A percentile compares a stretch with the other conserved stretches of the same genome.
These are phyloP conservation scores for Drosophila prolongata DNA, from an alignment of 2,888 invertebrate species.

Conservation along the genomic window DNA sequence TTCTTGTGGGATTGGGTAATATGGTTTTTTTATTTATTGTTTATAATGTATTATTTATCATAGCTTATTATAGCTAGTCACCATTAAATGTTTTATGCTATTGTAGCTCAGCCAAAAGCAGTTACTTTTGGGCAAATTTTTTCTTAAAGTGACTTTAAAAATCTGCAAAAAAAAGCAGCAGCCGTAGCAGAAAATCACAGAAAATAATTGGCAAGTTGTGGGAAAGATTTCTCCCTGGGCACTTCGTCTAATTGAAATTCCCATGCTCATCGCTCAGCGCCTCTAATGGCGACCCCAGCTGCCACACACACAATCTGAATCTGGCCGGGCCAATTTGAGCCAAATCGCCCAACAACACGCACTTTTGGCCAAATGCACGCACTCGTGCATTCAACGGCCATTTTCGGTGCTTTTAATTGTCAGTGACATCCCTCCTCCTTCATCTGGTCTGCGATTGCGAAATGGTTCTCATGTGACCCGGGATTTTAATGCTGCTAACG, in stretches of 20 bases:
- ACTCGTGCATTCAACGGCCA: slow-evolving; percentile 62
- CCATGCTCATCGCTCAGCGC: slow-evolving; percentile 60
- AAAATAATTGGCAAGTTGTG: slow-evolving; percentile 67
- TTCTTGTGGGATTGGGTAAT: too few species aligned
- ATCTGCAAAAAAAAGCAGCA: slow-evolving; percentile 24
- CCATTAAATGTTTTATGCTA: too few species aligned
- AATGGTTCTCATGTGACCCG: slow-evolving; percentile 78
- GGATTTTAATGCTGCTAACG: slow-evolving; percentile 76
- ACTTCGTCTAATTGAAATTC: slow-evolving; percentile 75
- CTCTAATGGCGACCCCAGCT: slow-evolving; percentile 74
- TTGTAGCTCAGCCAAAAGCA: too few species aligned
- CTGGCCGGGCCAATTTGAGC: slow-evolving; percentile 65
- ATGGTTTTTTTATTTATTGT: too few species aligned
- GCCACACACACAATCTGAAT: slow-evolving; percentile 53
- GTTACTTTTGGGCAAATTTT: neutral
- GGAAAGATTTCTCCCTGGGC: slow-evolving; percentile 64
- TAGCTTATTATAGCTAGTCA: too few species aligned
- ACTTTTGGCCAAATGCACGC: slow-evolving; percentile 56
- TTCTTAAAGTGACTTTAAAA: slow-evolving; percentile 30
- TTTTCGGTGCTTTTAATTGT: slow-evolving; percentile 78
- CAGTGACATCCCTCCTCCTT: slow-evolving; percentile 8
- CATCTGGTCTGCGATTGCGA: slow-evolving; percentile 23
- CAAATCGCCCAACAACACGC: slow-evolving; percentile 73
- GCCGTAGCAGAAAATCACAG: slow-evolving; percentile 22
- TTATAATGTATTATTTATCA: too few species aligned